Percentiles rank a stretch among this genome's conserved stretches.
Evolutionary conservation across 2,797 vertebrate species (phyloP).

Genomic region (Poecile montanus): DNA sequence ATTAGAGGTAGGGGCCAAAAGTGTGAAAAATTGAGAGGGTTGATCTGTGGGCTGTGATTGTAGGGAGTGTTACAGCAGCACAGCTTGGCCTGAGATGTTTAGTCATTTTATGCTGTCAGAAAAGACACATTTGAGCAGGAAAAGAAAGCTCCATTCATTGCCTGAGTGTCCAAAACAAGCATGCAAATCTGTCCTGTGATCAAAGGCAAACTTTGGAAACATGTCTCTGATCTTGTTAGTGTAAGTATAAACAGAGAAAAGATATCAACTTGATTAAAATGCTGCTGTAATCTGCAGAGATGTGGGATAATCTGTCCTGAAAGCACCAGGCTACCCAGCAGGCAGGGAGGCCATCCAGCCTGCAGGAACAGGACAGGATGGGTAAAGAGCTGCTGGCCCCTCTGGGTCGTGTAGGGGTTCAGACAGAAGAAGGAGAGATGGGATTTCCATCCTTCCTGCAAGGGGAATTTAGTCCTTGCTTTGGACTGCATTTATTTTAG

Average conservation of each 20-base stretch:
- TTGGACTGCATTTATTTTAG: neutral
- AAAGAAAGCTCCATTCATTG: neutral
- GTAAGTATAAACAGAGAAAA: neutral
- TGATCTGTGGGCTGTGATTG: neutral
- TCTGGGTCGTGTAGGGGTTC: fast-evolving
- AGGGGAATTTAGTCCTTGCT: neutral
- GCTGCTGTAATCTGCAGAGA: neutral
- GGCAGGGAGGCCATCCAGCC: neutral
- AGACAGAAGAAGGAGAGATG: neutral
- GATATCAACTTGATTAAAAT: neutral
- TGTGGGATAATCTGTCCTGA: neutral
- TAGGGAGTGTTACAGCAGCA: neutral
- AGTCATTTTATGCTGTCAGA: neutral
- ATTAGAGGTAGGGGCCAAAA: neutral
- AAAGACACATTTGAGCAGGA: neutral
- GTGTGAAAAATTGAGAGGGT: neutral
- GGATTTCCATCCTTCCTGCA: neutral
- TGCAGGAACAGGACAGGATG: neutral
- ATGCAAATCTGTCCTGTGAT: neutral
- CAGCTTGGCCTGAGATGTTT: neutral
- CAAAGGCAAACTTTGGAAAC: neutral
- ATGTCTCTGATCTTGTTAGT: neutral
- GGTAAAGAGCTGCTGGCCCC: neutral
- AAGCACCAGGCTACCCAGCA: neutral
- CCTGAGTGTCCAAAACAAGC: neutral